Evolutionary conservation across 2,113 vertebrate species (phyloP).

Genomic region (Phrynosoma platyrhinos): DNA sequence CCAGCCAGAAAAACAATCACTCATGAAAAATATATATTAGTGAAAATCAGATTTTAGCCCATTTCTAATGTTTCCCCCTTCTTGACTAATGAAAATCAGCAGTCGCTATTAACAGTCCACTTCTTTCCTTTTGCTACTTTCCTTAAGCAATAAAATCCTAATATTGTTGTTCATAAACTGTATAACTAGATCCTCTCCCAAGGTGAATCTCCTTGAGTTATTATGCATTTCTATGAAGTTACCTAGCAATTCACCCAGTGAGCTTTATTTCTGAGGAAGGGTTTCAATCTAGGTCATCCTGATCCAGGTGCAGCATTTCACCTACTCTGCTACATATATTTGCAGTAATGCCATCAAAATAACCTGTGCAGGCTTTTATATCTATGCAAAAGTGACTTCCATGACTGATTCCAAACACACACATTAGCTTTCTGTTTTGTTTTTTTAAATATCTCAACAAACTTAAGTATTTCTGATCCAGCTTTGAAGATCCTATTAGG

Average conservation of each 20-base stretch:
- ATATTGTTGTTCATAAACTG: too few species aligned
- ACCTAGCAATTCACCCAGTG: neutral
- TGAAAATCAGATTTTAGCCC: too few species aligned
- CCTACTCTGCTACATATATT: neutral
- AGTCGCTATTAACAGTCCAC: too few species aligned
- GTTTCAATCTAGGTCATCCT: neutral
- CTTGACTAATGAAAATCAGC: too few species aligned
- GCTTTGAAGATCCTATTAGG: neutral
- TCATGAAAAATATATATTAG: too few species aligned
- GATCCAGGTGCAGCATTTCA: neutral
- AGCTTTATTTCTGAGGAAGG: neutral
- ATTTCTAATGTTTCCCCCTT: too few species aligned
- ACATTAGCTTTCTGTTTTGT: neutral
- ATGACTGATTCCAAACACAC: neutral
- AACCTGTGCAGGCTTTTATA: neutral
- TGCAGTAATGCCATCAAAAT: neutral
- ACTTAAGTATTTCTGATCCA: neutral
- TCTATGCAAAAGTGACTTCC: neutral
- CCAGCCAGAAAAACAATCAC: too few species aligned
- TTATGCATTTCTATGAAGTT: neutral
- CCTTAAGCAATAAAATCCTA: too few species aligned
- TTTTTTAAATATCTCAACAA: neutral
- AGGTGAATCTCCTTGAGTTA: neutral
- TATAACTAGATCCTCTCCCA: too few species aligned
- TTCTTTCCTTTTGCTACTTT: too few species aligned